Evolutionary conservation across 1,140 invertebrate species (phyloP).

Genomic region (Megalopta genalis): DNA sequence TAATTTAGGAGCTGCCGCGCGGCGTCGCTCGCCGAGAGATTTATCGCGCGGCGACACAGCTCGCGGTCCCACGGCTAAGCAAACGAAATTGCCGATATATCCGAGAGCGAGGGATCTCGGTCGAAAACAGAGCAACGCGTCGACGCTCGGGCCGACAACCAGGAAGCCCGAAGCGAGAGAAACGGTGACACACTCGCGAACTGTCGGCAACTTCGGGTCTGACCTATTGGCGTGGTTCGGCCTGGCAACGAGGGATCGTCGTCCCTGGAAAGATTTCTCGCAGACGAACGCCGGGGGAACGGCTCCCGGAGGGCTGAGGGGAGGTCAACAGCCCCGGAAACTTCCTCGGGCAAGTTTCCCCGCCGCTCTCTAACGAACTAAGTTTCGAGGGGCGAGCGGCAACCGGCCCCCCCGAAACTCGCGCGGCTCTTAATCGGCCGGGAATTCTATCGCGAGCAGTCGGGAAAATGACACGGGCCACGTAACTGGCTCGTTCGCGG

Average conservation of each 20-base stretch:
- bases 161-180: neutral
- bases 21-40: too few species aligned
- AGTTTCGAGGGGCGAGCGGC: conserved; percentile 65
- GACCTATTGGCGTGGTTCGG: conserved; percentile 32
- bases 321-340: conserved; percentile 54
- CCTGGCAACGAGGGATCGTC: neutral
- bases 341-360: conserved; percentile 57
- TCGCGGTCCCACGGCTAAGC: too few species aligned
- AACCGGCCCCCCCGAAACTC: conserved; percentile 9
- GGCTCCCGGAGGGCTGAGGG: conserved; percentile 23
- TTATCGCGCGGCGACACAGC: too few species aligned
- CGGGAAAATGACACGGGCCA: conserved; percentile 20
- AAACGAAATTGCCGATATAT: too few species aligned
- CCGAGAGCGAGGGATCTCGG: too few species aligned
- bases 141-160: too few species aligned
- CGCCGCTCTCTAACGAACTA: conserved; percentile 62
- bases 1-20: too few species aligned
- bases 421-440: conserved; percentile 54
- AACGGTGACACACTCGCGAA: neutral
- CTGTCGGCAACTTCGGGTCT: neutral
- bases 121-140: too few species aligned
- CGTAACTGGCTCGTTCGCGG: neutral
- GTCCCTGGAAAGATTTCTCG: conserved; percentile 51
- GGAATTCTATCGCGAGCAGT: conserved; percentile 36
- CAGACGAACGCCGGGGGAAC: conserved; percentile 1